Conservation (phyloP, 2,113 vertebrate genomes). For the Thamnaconus septentrionalis region DNA sequence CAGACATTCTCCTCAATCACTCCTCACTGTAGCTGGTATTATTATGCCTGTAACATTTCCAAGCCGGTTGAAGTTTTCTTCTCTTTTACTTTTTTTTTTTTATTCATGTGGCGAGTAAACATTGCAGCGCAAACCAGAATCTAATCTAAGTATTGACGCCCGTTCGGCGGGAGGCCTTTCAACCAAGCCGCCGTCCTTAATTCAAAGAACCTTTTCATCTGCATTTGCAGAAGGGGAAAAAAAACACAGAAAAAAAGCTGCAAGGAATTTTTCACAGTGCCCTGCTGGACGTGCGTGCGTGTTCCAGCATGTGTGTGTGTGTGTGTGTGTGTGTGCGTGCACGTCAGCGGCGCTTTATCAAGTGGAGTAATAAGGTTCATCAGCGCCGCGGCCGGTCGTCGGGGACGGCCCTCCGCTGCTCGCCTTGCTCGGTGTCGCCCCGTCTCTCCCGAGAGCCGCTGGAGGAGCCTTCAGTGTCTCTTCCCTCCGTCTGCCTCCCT, state of each 20-base stretch:
- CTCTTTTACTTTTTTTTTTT: too few relatives aligned
- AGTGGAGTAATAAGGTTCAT: slow-evolving; percentile 38
- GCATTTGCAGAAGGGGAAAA: neutral
- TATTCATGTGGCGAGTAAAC: too few relatives aligned
- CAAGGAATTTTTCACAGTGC: neutral
- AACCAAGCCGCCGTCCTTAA: slow-evolving; percentile 4
- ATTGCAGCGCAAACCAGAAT: too few relatives aligned
- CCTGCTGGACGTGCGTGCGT: neutral
- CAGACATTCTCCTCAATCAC: slow-evolving; percentile 13
- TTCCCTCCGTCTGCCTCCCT: slow-evolving; percentile 25
- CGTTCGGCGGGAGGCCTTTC: too few relatives aligned
- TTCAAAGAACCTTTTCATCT: slow-evolving; percentile 8
- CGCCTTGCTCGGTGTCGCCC: slow-evolving; percentile 44
- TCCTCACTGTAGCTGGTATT: slow-evolving; percentile 6
- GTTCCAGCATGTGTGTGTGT: slow-evolving; percentile 12
- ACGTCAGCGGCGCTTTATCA: too few relatives aligned
- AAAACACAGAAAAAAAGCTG: neutral
- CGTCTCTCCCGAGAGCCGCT: slow-evolving; percentile 41
- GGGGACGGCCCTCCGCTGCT: slow-evolving; percentile 23
- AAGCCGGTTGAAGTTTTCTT: too few relatives aligned
- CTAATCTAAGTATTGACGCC: too few relatives aligned
- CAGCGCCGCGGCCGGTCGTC: slow-evolving; percentile 28
- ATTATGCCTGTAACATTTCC: too few relatives aligned
- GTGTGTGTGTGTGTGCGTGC: too few relatives aligned
- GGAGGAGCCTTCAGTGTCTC: slow-evolving; percentile 15